phyloP scores from a whole-genome alignment of 2,797 vertebrate species.

The Bradypodion pumilum region DNA sequence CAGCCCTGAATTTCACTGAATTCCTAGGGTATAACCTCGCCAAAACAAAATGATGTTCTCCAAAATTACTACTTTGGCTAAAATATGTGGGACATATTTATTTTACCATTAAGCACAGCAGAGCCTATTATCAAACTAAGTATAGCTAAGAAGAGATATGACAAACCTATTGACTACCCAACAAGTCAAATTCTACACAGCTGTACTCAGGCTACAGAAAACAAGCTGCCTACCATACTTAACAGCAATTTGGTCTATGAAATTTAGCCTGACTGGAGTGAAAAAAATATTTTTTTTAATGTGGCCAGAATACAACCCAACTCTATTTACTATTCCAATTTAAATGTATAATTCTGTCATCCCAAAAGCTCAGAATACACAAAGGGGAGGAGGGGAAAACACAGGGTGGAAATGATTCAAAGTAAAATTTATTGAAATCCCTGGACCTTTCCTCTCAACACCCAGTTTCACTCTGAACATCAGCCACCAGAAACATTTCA shows the following conservation, averaged over 20 bases:
- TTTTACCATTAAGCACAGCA: not conserved
- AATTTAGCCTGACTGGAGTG: not conserved
- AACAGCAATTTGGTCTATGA: not conserved
- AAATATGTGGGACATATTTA: not conserved
- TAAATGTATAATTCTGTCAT: not conserved
- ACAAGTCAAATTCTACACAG: not conserved
- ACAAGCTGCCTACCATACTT: not conserved
- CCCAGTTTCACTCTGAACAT: not conserved
- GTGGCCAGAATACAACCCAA: not conserved
- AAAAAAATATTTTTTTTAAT: not conserved
- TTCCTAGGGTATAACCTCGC: not conserved
- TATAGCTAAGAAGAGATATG: not conserved
- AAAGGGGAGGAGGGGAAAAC: not conserved
- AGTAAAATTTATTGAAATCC: not conserved
- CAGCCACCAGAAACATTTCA: not conserved
- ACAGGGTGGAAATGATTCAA: not conserved
- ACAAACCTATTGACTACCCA: not conserved
- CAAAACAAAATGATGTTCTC: not conserved
- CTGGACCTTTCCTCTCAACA: not conserved
- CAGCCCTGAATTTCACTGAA: not conserved
- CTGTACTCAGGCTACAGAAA: not conserved
- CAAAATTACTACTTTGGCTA: not conserved
- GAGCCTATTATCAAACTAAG: not conserved
- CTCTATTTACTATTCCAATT: not conserved
- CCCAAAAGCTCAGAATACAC: not conserved